Percentiles rank a stretch among this genome's conserved stretches.
Evolutionary conservation across 2,113 vertebrate genomes (phyloP).

Genomic region (Otocyon megalotis): DNA sequence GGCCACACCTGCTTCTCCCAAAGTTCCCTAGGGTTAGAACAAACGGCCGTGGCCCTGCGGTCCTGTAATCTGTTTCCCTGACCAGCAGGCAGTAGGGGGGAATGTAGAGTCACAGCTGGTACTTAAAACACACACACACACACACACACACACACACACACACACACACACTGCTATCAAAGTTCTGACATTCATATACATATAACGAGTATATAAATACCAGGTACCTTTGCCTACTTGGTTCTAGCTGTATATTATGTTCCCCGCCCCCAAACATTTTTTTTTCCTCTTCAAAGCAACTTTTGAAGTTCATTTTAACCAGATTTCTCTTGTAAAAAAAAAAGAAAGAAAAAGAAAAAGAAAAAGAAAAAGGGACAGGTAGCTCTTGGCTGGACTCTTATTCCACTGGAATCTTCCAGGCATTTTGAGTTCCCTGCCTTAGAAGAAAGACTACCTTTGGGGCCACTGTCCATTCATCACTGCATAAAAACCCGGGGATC

Average conservation of each 20-base stretch:
- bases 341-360: background rate
- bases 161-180: background rate
- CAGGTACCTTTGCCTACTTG: background rate
- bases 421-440: background rate
- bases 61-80: background rate
- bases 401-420: background rate
- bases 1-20: background rate
- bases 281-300: slow-evolving; percentile 6
- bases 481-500: background rate
- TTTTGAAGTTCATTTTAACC: slow-evolving; percentile 1
- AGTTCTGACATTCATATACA: background rate
- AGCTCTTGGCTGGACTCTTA: no score
- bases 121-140: background rate
- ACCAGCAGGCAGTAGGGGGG: background rate
- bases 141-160: no score
- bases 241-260: background rate
- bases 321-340: background rate
- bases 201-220: background rate
- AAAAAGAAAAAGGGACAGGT: background rate
- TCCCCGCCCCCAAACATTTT: background rate
- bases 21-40: background rate
- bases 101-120: slow-evolving; percentile 16
- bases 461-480: background rate
- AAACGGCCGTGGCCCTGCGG: rapidly evolving
- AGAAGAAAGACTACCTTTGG: background rate